Base-by-base conservation (phyloP, 2,797 vertebrate genomes). In the Paratrypauchen microcephalus region DNA sequence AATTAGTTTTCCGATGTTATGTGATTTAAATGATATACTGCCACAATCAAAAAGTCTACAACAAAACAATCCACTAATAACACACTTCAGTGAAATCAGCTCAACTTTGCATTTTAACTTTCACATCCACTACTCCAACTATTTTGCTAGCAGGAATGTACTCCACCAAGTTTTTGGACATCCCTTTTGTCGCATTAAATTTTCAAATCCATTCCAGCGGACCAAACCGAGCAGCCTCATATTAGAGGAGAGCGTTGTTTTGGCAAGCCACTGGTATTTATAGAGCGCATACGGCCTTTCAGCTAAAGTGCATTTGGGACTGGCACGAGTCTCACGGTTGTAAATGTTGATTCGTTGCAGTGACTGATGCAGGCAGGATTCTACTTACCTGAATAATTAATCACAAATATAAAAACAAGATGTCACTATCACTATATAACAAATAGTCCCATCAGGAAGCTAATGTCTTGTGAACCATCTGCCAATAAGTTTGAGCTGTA, bases 181-280 rank as follows among this genome's bases (percentile, higher is more conserved):
- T 81, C 74, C 75, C 86, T 69, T 69, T 48, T 48, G 69, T 70
- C 69, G 72, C 77, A 80, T 83, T 83, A 69, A 83, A 85, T 81
- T 70, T 75, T 69, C 65, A 75, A 73, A 71, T 69, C 77, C 76
- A 75, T 65, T 79, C 76, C 66, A 76, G 73, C 60, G 69, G 52
- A 41, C 59, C 23, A 5, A 72, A 88, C 78, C 62, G 65, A 83
- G 76, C 66, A 28, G 4, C 71, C 48, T 30, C 70, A 77, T 82
- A 73, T 82, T 61, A 79, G 69, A 73, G 76, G 73, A 79, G 76
- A 79, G 67, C 13, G 74, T 72, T 78, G 78, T 78, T 75, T 74
- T 75, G 79, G 80, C 80, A 82, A 77, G 65, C 39, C 54, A 52
- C 63, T 6, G 64, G 68, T 76, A 69, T 83, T 74, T 71, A 56